These are phyloP conservation scores for Drosophila prostipennis DNA, from an alignment of 2,888 invertebrate genomes.

Conservation along the genomic window DNA sequence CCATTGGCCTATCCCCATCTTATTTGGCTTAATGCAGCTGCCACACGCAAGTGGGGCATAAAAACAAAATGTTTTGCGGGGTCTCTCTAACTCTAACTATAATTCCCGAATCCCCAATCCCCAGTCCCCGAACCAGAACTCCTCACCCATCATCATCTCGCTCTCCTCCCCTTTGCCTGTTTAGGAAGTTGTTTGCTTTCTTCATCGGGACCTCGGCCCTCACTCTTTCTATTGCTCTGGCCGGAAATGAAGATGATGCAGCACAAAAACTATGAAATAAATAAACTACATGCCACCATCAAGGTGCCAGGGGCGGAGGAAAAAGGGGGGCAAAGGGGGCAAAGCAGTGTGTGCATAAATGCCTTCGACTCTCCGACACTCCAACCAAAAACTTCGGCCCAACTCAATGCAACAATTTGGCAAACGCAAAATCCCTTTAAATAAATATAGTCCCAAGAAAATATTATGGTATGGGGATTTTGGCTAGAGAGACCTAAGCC, in stretches of 20 bases:
- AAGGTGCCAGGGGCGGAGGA: background rate
- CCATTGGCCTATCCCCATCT: background rate
- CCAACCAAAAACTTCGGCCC: conserved; percentile 1
- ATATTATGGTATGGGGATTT: background rate
- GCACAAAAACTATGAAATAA: conserved; percentile 77
- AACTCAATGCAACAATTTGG: conserved; percentile 35
- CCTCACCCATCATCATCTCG: background rate
- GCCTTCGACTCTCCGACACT: conserved; percentile 9
- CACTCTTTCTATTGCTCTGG: conserved; percentile 39
- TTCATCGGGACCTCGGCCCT: background rate
- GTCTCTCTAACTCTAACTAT: conserved; percentile 26
- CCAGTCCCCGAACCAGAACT: background rate
- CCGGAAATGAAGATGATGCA: conserved; percentile 81
- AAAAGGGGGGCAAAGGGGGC: background rate
- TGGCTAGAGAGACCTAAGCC: background rate
- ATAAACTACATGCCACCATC: conserved; percentile 67
- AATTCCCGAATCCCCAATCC: conserved; percentile 25
- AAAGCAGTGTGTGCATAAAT: conserved; percentile 53
- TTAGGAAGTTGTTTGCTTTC: conserved; percentile 58
- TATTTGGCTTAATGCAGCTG: conserved; percentile 68
- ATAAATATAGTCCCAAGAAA: conserved; percentile 15
- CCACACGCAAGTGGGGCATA: conserved; percentile 75
- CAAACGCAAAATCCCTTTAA: conserved; percentile 25
- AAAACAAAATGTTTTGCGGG: conserved; percentile 70
- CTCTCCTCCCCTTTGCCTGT: conserved; percentile 1